phyloP scores from a whole-genome alignment of 2,797 vertebrate species.

The Enteromius thamalakanensis region DNA sequence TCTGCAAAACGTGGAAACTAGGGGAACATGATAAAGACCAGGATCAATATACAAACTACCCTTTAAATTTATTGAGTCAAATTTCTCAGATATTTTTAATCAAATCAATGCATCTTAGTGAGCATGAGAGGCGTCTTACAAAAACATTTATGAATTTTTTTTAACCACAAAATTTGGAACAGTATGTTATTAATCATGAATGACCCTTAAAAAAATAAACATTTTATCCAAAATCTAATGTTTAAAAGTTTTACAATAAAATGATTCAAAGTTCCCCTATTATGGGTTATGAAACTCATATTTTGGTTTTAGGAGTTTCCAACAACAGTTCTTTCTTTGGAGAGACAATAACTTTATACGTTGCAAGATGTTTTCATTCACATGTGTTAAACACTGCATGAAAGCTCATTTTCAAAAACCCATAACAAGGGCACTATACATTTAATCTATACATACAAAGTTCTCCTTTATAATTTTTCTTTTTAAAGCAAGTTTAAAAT shows the following conservation, averaged over 20 bases:
- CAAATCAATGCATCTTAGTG: neutral
- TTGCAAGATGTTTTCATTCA: too few relatives aligned
- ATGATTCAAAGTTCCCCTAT: neutral
- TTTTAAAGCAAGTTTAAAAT: neutral
- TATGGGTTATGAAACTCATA: too few relatives aligned
- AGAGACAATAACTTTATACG: too few relatives aligned
- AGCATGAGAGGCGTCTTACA: neutral
- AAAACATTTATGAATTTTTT: neutral
- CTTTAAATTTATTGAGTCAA: too few relatives aligned
- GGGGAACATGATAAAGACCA: neutral
- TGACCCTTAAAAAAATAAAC: neutral
- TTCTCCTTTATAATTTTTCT: neutral
- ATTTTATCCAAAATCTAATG: neutral
- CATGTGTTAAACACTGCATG: too few relatives aligned
- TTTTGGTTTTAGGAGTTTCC: too few relatives aligned
- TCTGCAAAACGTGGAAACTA: constrained; percentile 84
- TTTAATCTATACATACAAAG: neutral
- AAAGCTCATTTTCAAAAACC: too few relatives aligned
- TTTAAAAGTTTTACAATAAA: neutral
- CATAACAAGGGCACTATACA: neutral
- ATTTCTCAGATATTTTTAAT: neutral
- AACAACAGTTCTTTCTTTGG: too few relatives aligned
- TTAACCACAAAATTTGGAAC: neutral
- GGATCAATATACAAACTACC: neutral
- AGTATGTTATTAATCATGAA: neutral